Evolutionary conservation across 2,888 invertebrate species (phyloP), one percentile per base, ranked within the genome.

Genomic region (Chymomyza amoena): DNA sequence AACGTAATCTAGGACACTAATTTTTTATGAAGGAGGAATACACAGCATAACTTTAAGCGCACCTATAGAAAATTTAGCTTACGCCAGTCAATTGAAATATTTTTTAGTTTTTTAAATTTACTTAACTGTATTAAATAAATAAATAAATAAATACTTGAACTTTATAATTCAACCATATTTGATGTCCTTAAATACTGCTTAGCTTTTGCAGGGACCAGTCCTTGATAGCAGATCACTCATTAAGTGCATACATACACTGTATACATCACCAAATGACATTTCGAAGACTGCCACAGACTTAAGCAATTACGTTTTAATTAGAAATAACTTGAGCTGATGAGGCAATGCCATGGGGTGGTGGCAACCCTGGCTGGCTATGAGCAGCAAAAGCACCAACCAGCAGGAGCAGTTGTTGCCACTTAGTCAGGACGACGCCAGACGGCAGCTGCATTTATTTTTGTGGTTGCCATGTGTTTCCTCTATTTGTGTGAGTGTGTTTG

Each of bases 241-340:
- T 13, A 13, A 45, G 13, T 45, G 39, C 39, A 45, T 13, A 45
- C 39, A 45, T 13, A 45, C 39, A 45, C 4, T 13, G 39, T 45
- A 45, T 45, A 45, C 39, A 45, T 45, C 39, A 45, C 39, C 0
- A 45, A 45, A 45, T 45, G 39, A 13, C 39, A 45, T 45, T 45
- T 45, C 39, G 39, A 45, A 45, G 39, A 45, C 39, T 13, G 39
- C 39, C 39, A 45, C 13, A 45, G 39, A 45, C 39, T 50, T 56
- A 70, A 39, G 76, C 78, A 84, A 81, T 80, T 80, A 72, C 64
- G 73, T 69, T 80, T 87, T 83, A 84, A 84, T 82, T 87, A 74
- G 77, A 80, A 80, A 82, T 74, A 72, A 66, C 71, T 76, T 70
- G 63, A 50, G 63, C 56, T 25, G 54, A 45, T 45, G 39, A 45